phyloP scores from a whole-genome alignment of 2,797 vertebrate genomes.

The Antrozous pallidus region DNA sequence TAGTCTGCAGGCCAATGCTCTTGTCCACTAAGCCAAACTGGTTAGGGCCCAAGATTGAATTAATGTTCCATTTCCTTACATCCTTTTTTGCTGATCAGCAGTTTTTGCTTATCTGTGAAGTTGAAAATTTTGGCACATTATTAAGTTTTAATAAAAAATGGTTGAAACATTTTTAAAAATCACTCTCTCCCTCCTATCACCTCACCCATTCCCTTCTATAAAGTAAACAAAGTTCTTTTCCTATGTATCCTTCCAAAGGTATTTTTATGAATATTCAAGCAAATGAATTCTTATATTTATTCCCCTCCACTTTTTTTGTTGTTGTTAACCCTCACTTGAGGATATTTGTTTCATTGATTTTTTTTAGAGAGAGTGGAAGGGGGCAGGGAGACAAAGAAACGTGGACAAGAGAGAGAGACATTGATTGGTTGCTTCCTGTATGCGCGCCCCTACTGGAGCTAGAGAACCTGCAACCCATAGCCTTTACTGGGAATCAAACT shows the following conservation, averaged over 20 bases:
- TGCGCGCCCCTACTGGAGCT: neutral
- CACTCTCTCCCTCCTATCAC: neutral
- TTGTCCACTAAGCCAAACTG: too few relatives aligned
- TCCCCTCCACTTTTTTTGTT: neutral
- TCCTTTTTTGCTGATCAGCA: neutral
- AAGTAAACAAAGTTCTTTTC: neutral
- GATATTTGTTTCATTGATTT: neutral
- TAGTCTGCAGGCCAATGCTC: too few relatives aligned
- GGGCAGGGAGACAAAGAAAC: neutral
- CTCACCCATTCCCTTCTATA: neutral
- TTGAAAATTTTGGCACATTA: neutral
- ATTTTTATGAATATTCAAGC: neutral
- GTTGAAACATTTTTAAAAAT: neutral
- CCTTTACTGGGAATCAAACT: neutral
- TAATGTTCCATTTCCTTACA: neutral
- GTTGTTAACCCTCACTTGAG: neutral
- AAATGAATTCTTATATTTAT: neutral
- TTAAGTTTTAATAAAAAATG: conserved; percentile 26
- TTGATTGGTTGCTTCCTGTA: neutral
- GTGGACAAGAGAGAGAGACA: neutral
- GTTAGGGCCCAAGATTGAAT: neutral
- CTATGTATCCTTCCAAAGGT: neutral
- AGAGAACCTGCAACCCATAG: neutral
- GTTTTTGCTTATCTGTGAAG: neutral
- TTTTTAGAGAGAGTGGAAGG: neutral